Evolutionary conservation across 2,888 invertebrate genomes (phyloP).

Genomic region (Romanomermis culicivorax): DNA sequence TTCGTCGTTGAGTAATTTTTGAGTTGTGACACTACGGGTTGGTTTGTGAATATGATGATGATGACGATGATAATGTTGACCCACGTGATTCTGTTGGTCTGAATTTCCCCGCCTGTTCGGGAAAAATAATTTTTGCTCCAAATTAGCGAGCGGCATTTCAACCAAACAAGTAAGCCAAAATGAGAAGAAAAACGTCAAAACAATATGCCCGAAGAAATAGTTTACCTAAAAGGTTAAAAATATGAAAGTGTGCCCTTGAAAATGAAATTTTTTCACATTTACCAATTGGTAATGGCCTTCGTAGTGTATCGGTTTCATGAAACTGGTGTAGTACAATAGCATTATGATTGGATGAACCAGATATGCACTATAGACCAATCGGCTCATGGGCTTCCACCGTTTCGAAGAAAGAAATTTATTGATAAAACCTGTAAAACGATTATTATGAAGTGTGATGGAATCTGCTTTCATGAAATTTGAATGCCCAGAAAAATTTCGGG

Average conservation of each 20-base stretch:
- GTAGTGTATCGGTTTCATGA: constrained; percentile 26
- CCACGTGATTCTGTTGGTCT: too few species aligned
- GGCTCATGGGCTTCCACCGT: constrained; percentile 62
- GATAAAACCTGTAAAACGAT: background rate
- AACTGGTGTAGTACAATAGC: constrained; percentile 23
- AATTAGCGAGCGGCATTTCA: background rate
- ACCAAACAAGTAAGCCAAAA: background rate
- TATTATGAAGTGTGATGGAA: too few species aligned
- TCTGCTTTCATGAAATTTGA: too few species aligned
- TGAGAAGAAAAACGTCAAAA: background rate
- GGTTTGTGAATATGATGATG: background rate
- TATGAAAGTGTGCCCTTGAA: too few species aligned
- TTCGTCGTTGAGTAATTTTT: background rate
- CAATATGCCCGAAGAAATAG: background rate
- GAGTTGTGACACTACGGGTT: background rate
- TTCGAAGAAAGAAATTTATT: constrained; percentile 49
- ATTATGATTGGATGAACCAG: constrained; percentile 35
- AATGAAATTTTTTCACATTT: too few species aligned
- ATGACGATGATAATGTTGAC: background rate
- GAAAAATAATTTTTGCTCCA: too few species aligned
- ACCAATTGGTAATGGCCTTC: constrained; percentile 16
- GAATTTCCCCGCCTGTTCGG: too few species aligned
- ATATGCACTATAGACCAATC: constrained; percentile 82
- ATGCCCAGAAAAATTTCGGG: too few species aligned
- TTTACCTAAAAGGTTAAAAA: background rate